These are phyloP conservation scores for Selenia dentaria DNA, from an alignment of 2,888 invertebrate species.

Conservation along the genomic window DNA sequence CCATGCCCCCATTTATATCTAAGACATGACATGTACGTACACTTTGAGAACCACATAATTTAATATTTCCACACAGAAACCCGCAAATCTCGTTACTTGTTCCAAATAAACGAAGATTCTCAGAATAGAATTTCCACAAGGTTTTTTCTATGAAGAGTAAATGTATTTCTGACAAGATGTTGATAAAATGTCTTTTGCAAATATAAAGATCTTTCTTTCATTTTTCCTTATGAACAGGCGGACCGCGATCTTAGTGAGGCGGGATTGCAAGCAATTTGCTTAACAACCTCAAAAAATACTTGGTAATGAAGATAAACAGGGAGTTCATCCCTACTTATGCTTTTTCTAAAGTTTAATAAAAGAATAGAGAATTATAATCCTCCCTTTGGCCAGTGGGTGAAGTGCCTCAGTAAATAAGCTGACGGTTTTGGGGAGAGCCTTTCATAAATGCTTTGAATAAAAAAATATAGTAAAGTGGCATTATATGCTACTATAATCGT, in stretches of 20 bases:
- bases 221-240: constrained; percentile 32
- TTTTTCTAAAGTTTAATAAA: constrained; percentile 17
- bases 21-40: too few relatives aligned
- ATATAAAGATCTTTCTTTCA: constrained; percentile 26
- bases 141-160: constrained; percentile 12
- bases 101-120: constrained; percentile 18
- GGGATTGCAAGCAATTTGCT: constrained; percentile 26
- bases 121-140: constrained; percentile 14
- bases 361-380: neutral
- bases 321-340: constrained; percentile 17
- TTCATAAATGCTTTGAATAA: too few relatives aligned
- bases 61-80: neutral
- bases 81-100: constrained; percentile 8
- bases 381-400: too few relatives aligned
- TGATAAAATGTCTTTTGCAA: constrained; percentile 27
- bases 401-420: neutral
- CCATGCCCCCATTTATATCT: too few relatives aligned
- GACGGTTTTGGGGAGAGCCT: neutral
- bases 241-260: constrained; percentile 26
- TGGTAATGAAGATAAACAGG: constrained; percentile 20
- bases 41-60: constrained; percentile 10
- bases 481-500: too few relatives aligned
- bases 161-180: constrained; percentile 27
- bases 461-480: too few relatives aligned
- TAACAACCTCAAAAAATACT: constrained; percentile 30